phyloP scores from a whole-genome alignment of 2,888 invertebrate species.

The Metopia argyrocephala region DNA sequence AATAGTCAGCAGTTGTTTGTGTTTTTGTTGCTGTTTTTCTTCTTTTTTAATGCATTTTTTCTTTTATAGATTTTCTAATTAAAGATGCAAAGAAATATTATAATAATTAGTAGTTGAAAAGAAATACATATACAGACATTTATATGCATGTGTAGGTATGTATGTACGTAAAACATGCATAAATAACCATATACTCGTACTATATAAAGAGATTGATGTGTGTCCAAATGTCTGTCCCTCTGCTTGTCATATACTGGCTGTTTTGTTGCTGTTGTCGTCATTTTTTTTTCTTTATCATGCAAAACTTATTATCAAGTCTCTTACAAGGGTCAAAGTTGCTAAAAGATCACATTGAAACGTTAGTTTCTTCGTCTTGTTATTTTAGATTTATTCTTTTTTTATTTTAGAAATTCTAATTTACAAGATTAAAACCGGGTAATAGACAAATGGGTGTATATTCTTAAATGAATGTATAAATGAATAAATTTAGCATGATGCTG shows the following conservation, averaged over 20 bases:
- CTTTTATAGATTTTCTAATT: slow-evolving; percentile 53
- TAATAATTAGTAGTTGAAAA: slow-evolving; percentile 43
- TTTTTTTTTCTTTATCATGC: slow-evolving; percentile 52
- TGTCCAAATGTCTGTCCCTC: background rate
- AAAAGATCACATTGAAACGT: slow-evolving; percentile 54
- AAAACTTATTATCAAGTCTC: slow-evolving; percentile 55
- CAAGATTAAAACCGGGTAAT: slow-evolving; percentile 45
- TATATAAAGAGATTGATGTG: too few species aligned
- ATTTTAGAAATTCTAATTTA: slow-evolving; percentile 32
- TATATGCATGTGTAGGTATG: background rate
- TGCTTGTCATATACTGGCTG: slow-evolving; percentile 33
- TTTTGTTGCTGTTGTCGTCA: slow-evolving; percentile 14
- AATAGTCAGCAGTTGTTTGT: slow-evolving; percentile 20
- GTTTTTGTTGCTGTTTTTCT: background rate
- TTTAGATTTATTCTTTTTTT: background rate
- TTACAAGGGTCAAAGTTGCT: slow-evolving; percentile 57
- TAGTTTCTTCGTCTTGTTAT: slow-evolving; percentile 7
- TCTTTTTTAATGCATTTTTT: slow-evolving; percentile 23
- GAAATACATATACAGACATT: background rate
- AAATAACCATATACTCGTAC: too few species aligned
- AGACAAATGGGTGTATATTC: background rate
- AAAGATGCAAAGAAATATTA: slow-evolving; percentile 62
- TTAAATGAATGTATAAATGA: background rate
- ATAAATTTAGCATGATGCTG: background rate
- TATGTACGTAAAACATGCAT: background rate